Evolutionary conservation across 1,140 invertebrate genomes (phyloP).

Genomic region (Drosophila bocqueti): DNA sequence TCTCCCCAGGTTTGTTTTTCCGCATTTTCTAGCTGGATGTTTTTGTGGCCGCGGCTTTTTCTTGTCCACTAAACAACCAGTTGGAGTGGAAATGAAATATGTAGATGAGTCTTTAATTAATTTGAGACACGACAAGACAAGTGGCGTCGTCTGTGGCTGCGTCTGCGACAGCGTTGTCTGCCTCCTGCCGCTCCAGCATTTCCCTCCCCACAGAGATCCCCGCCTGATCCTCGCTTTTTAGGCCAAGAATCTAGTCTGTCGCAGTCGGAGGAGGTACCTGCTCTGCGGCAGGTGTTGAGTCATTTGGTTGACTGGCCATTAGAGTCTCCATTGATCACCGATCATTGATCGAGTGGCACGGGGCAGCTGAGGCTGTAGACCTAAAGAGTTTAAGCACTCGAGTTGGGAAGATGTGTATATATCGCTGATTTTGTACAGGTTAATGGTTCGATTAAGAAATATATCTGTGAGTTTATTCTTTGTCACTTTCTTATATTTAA

Average conservation of each 20-base stretch:
- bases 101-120: slow-evolving; percentile 84
- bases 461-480: neutral
- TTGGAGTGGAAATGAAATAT: slow-evolving; percentile 84
- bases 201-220: slow-evolving; percentile 15
- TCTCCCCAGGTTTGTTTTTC: slow-evolving; percentile 63
- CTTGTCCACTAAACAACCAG: slow-evolving; percentile 69
- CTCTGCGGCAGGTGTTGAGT: slow-evolving; percentile 72
- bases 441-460: neutral
- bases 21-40: slow-evolving; percentile 66
- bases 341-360: slow-evolving; percentile 35
- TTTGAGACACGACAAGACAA: slow-evolving; percentile 82
- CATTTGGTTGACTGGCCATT: slow-evolving; percentile 73
- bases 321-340: slow-evolving; percentile 70
- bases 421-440: neutral
- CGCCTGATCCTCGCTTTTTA: slow-evolving; percentile 37
- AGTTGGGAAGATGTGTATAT: neutral
- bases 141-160: slow-evolving; percentile 75
- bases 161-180: slow-evolving; percentile 59
- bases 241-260: slow-evolving; percentile 54
- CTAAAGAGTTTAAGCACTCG: neutral
- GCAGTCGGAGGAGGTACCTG: slow-evolving; percentile 35
- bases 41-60: slow-evolving; percentile 50
- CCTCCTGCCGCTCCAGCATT: slow-evolving; percentile 66
- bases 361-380: neutral
- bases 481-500: neutral